Conservation (phyloP, 2,113 vertebrate species). For the Eupsittula cactorum region DNA sequence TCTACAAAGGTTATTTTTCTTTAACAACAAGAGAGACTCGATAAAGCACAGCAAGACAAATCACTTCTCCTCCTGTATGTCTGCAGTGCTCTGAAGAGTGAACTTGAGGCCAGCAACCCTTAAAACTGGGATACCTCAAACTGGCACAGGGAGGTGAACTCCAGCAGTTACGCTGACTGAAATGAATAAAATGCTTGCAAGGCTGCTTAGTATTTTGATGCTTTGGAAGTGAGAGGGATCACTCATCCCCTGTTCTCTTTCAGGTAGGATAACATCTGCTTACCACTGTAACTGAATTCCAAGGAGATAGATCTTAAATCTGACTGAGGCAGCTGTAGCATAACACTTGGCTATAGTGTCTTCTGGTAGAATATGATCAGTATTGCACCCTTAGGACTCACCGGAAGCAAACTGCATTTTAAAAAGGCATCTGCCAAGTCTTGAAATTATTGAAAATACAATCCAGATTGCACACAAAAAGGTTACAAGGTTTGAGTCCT, state of each 20-base stretch:
- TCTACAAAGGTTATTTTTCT: neutral
- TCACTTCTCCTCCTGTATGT: neutral
- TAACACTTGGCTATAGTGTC: neutral
- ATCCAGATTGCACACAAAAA: neutral
- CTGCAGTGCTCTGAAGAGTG: neutral
- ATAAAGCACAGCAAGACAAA: neutral
- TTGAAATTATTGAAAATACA: neutral
- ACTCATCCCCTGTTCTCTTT: neutral
- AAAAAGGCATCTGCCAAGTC: neutral
- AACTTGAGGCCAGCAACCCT: neutral
- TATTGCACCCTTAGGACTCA: neutral
- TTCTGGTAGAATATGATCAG: neutral
- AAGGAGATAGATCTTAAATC: neutral
- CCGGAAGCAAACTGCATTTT: neutral
- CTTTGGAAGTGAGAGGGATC: neutral
- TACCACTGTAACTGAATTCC: neutral
- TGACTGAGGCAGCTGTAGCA: neutral
- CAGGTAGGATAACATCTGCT: neutral
- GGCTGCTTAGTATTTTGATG: neutral
- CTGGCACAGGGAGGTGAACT: neutral
- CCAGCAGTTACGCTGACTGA: neutral
- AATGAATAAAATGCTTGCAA: neutral
- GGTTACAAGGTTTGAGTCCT: neutral
- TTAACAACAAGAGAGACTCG: neutral
- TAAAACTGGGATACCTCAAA: neutral